Conservation (phyloP, 2,797 vertebrate species). For the Sparidentex hasta region DNA sequence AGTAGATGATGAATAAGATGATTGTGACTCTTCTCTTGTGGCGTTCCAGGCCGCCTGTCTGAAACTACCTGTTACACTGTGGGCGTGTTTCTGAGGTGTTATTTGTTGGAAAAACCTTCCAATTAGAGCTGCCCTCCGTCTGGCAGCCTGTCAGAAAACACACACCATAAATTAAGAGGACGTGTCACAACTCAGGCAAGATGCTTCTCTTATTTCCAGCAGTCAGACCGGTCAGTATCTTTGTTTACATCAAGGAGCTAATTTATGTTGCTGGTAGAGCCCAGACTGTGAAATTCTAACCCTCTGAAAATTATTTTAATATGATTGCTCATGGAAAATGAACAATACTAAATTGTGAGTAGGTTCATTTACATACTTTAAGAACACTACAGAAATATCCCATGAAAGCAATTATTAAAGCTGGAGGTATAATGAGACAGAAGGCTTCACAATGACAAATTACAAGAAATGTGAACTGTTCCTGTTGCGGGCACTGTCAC, state of each 20-base stretch:
- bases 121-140: constrained; percentile 70
- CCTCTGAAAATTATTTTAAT: too few species aligned
- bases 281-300: neutral
- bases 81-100: constrained; percentile 25
- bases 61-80: constrained; percentile 16
- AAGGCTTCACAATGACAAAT: neutral
- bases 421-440: neutral
- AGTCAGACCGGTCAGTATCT: constrained; percentile 17
- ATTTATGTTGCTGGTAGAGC: neutral
- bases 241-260: constrained; percentile 9
- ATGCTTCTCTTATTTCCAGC: constrained; percentile 29
- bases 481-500: neutral
- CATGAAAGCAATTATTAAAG: neutral
- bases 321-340: too few species aligned
- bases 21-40: neutral
- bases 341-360: too few species aligned
- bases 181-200: constrained; percentile 35
- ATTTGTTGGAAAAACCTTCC: constrained; percentile 61
- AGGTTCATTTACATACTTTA: neutral
- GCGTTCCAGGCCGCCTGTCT: constrained; percentile 15
- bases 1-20: neutral
- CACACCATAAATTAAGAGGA: constrained; percentile 50
- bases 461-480: neutral
- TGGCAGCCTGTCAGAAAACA: constrained; percentile 57
- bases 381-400: neutral